Evolutionary conservation across 1,140 invertebrate species (phyloP), one percentile per base, ranked within the genome.

Genomic region (Proales similis): DNA sequence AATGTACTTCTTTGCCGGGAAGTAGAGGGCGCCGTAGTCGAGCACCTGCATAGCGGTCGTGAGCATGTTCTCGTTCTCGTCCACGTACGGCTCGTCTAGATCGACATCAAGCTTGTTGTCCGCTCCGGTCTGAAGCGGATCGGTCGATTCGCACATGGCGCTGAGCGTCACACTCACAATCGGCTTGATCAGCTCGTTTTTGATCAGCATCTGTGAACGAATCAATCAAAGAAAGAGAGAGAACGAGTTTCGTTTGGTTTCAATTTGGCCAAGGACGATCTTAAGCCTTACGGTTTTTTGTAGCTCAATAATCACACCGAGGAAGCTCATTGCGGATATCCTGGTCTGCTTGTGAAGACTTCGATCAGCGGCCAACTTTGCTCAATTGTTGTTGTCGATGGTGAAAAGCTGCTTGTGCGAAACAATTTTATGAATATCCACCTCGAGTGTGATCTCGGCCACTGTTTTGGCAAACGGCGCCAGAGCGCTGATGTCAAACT

Each of bases 141-240:
- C 51, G 22, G 20, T 57, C 30, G 51, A 57, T 57, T 57, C 36
- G 32, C 51, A 57, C 51, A 57, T 57, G 2, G 45, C 45, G 36
- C 36, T 42, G 45, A 57, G 45, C 19, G 45, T 29, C 19, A 42
- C 19, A 17, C 32, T 57, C 0, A 57, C 51, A 12, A 57, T 57
- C 11, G 51, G 51, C 20, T 42, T 24, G 30, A 57, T 57, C 36
- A 57, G 29, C 9, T 57, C 51, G 22, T 57, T 39, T 57, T 57
- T 57, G 9, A 57, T 32, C 6, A 57, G 17, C 17, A 26, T 57
- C 48, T 53, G 26, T 38, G 26, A 48, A 14, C 26, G 30, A 47
- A 22, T 27, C 26, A 2, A n/a, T n/a, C n/a, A n/a, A n/a, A n/a
- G n/a, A n/a, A n/a, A n/a, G n/a, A n/a, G n/a, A n/a, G n/a, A n/a